These are phyloP conservation scores for Triplophysa bombifrons DNA, from an alignment of 2,797 vertebrate genomes.

Conservation along the genomic window DNA sequence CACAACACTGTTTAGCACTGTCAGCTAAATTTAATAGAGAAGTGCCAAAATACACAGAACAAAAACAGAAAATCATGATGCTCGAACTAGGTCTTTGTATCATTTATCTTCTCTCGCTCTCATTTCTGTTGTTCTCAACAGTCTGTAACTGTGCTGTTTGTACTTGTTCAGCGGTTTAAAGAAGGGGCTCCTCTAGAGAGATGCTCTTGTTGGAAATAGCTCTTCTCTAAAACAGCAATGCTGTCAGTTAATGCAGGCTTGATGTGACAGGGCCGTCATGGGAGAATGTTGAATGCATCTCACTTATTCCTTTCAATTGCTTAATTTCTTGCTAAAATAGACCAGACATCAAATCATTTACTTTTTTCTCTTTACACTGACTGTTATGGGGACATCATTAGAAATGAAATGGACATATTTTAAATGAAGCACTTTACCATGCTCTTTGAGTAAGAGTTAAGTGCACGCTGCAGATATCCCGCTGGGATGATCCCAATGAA, in stretches of 20 bases:
- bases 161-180: conserved; percentile 53
- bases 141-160: conserved; percentile 52
- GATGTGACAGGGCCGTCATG: conserved; percentile 57
- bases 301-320: conserved; percentile 28
- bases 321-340: conserved; percentile 20
- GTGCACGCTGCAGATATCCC: conserved; percentile 9
- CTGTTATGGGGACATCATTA: conserved; percentile 19
- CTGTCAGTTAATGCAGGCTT: conserved; percentile 56
- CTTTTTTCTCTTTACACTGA: conserved; percentile 34
- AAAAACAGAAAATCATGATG: conserved; percentile 39
- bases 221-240: conserved; percentile 47
- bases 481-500: conserved; percentile 39
- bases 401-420: conserved; percentile 6
- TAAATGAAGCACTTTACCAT: conserved; percentile 26
- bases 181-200: conserved; percentile 56
- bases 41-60: conserved; percentile 39
- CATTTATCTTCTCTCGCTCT: background rate
- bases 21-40: conserved; percentile 47
- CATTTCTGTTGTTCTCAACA: conserved; percentile 38
- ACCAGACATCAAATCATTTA: conserved; percentile 28
- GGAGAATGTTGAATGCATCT: conserved; percentile 48
- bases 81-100: conserved; percentile 28
- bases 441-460: conserved; percentile 23
- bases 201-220: conserved; percentile 42
- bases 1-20: conserved; percentile 32